A percentile compares a stretch with the other conserved stretches of the same genome.
Evolutionary conservation across 2,113 vertebrate genomes (phyloP).

Genomic region (Rhombomys opimus): DNA sequence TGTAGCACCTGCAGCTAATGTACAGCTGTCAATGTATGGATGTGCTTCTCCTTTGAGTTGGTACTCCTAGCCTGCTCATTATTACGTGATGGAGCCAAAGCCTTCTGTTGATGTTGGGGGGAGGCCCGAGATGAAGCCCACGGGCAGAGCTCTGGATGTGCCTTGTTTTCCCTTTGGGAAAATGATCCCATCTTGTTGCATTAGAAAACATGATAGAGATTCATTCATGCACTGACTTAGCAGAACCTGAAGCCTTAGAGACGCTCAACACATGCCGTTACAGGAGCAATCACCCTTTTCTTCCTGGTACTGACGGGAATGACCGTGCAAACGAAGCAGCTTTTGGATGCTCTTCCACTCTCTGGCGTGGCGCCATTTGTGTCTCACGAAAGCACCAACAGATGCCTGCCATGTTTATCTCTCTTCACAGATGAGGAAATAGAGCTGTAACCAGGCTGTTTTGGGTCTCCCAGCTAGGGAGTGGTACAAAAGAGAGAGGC

Average conservation of each 20-base stretch:
- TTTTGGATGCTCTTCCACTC: not conserved
- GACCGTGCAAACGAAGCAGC: not conserved
- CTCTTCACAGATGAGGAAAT: slow-evolving; percentile 19
- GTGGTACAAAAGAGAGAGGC: not conserved
- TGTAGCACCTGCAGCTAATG: not conserved
- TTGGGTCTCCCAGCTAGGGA: not conserved
- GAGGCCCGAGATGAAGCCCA: not conserved
- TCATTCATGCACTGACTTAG: not conserved
- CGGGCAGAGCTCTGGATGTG: not conserved
- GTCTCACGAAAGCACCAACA: not conserved
- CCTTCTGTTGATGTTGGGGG: not conserved
- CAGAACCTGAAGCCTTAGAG: not conserved
- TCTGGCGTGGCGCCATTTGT: not conserved
- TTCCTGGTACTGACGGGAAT: not conserved
- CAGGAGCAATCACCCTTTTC: not conserved
- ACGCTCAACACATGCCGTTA: not conserved
- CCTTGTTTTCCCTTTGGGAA: slow-evolving; percentile 15
- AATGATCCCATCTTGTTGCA: not conserved
- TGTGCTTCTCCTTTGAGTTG: not conserved
- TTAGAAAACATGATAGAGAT: not conserved
- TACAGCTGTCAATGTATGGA: not conserved
- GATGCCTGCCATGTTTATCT: not conserved
- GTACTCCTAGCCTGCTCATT: not conserved
- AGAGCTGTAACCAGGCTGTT: not conserved
- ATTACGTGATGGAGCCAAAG: not conserved